Conservation (phyloP, 2,797 vertebrate species). For the Scomberomorus guttatus region DNA sequence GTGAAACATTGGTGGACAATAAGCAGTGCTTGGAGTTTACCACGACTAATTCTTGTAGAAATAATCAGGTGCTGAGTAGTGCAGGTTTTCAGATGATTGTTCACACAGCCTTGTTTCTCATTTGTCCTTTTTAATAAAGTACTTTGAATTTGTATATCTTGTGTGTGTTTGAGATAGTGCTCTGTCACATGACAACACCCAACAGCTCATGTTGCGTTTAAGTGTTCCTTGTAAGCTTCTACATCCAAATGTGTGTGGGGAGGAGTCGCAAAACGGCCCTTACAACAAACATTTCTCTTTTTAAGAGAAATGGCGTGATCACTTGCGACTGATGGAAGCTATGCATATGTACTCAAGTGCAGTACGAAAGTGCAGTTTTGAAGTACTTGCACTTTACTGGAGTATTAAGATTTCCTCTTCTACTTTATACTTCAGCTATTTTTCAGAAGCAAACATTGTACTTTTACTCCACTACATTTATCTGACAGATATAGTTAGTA, state of each 20-base stretch:
- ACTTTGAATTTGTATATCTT: conserved; percentile 30
- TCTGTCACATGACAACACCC: conserved; percentile 52
- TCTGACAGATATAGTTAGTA: too few relatives aligned
- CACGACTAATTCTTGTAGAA: conserved; percentile 25
- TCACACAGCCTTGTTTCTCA: conserved; percentile 27
- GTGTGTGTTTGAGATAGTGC: neutral
- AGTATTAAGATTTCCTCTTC: neutral
- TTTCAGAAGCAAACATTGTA: neutral
- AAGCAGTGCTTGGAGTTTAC: conserved; percentile 31
- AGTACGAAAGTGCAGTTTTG: fast-evolving
- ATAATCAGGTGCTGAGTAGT: conserved; percentile 26
- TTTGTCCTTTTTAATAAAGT: conserved; percentile 71
- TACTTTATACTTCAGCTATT: neutral
- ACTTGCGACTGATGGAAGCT: neutral
- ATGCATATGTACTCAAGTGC: neutral
- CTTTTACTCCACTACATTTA: neutral
- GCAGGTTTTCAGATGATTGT: conserved; percentile 25
- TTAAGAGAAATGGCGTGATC: neutral
- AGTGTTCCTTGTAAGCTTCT: neutral
- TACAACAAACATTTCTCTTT: neutral
- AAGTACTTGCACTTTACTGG: neutral
- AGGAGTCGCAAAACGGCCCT: neutral
- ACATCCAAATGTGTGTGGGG: neutral
- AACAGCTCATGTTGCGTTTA: conserved; percentile 46
- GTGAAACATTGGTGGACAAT: conserved; percentile 9